Percentiles rank a stretch among this genome's conserved stretches.
phyloP scores from a whole-genome alignment of 92 coral and sea anemone species.

The Virgularia gustaviana region DNA sequence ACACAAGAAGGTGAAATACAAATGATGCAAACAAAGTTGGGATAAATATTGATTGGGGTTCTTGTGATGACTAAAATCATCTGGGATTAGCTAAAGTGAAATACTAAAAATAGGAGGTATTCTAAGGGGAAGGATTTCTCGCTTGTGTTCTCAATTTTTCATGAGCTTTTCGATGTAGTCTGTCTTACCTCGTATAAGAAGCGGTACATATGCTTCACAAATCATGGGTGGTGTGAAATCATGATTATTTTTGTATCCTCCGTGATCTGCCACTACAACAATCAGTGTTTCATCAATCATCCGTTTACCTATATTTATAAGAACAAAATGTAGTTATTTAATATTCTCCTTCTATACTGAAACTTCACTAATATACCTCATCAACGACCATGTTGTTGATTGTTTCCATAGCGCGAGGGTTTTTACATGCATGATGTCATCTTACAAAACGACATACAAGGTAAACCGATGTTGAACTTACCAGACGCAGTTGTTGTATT shows the following conservation, averaged over 20 bases:
- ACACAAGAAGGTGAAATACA: no score
- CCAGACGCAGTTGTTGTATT: conserved; percentile 6
- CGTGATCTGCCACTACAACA: conserved; percentile 24
- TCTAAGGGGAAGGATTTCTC: neutral
- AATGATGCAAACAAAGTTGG: neutral
- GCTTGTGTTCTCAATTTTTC: neutral
- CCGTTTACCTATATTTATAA: conserved; percentile 24
- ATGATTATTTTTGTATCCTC: conserved; percentile 12
- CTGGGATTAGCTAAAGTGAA: neutral
- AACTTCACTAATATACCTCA: no score
- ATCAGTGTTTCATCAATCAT: conserved; percentile 24
- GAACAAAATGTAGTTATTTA: no score
- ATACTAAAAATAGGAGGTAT: neutral
- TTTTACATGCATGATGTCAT: no score
- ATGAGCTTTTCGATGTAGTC: no score
- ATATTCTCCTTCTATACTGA: no score
- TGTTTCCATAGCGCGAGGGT: no score
- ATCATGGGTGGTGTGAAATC: conserved; percentile 16
- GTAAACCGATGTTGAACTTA: no score
- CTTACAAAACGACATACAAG: no score
- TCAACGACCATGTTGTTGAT: no score
- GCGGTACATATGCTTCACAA: conserved; percentile 28
- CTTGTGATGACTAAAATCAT: neutral
- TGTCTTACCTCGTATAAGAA: conserved; percentile 24
- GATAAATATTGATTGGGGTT: neutral